These are phyloP conservation scores for Trypoxylus dichotomus DNA, from an alignment of 1,140 invertebrate genomes.

Conservation along the genomic window DNA sequence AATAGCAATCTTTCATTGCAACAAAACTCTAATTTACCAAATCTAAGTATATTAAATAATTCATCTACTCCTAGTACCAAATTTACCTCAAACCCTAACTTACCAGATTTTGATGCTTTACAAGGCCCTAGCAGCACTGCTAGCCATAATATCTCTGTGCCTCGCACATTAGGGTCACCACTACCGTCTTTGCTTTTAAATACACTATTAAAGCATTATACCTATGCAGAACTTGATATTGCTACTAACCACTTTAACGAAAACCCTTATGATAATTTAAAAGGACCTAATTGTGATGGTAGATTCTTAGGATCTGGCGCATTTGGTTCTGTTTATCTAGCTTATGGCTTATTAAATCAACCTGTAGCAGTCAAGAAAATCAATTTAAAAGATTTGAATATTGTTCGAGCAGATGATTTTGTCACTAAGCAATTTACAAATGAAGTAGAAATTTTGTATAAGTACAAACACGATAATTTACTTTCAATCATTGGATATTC, in stretches of 20 bases:
- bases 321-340: constrained; percentile 58
- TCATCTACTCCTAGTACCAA: neutral
- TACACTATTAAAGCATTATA: constrained; percentile 44
- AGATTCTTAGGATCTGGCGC: constrained; percentile 67
- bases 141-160: neutral
- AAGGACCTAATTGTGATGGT: constrained; percentile 39
- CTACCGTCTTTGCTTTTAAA: constrained; percentile 42
- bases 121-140: neutral
- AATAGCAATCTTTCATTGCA: neutral
- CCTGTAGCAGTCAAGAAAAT: constrained; percentile 67
- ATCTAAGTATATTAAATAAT: constrained; percentile 24
- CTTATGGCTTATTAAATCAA: constrained; percentile 51
- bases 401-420: constrained; percentile 51
- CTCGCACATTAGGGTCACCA: constrained; percentile 37
- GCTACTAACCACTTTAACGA: constrained; percentile 52
- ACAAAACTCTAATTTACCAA: neutral
- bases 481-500: constrained; percentile 47
- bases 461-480: constrained; percentile 54
- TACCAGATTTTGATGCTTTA: constrained; percentile 9
- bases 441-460: too few relatives aligned
- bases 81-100: neutral
- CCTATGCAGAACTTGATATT: constrained; percentile 52
- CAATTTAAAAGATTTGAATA: constrained; percentile 52
- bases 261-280: constrained; percentile 30
- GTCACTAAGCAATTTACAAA: constrained; percentile 64